Percentiles rank a stretch among this genome's conserved stretches.
Conservation (phyloP, 2,888 invertebrate species). For the Latrodectus elegans region DNA sequence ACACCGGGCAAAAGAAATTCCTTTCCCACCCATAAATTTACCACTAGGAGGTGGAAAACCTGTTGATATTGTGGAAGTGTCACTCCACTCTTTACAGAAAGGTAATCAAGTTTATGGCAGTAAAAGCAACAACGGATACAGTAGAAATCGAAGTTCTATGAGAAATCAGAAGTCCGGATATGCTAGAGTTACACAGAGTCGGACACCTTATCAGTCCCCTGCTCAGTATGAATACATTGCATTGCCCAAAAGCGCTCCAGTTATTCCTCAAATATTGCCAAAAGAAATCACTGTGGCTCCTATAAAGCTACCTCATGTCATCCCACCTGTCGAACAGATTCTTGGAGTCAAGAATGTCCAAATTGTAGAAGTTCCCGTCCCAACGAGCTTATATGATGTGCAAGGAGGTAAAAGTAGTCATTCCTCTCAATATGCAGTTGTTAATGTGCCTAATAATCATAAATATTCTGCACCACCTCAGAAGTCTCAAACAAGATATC, state of each 20-base stretch:
- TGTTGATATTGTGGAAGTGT: conserved; percentile 43
- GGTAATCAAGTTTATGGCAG: conserved; percentile 8
- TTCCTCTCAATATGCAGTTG: conserved; percentile 18
- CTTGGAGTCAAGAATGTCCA: conserved; percentile 53
- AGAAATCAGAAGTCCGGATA: conserved; percentile 23
- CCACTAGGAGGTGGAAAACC: conserved; percentile 19
- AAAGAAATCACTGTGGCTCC: conserved; percentile 36
- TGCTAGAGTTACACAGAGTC: conserved; percentile 24
- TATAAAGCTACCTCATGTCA: conserved; percentile 27
- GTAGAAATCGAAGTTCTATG: conserved; percentile 2
- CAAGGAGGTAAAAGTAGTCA: conserved; percentile 17
- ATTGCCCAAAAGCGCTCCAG: conserved; percentile 26
- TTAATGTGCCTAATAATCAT: not conserved
- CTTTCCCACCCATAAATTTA: conserved; percentile 37
- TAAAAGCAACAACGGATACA: not conserved
- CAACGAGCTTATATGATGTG: conserved; percentile 3
- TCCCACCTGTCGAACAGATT: conserved; percentile 33
- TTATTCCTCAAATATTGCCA: conserved; percentile 22
- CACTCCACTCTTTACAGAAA: conserved; percentile 26
- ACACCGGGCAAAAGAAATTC: conserved; percentile 25
- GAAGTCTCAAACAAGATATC: not conserved
- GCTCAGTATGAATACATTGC: conserved; percentile 37
- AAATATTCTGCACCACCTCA: conserved; percentile 20
- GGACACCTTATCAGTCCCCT: conserved; percentile 31
- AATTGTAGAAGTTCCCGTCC: conserved; percentile 51